Conservation (phyloP, 1,140 invertebrate genomes). For the Drosophila athabasca region DNA sequence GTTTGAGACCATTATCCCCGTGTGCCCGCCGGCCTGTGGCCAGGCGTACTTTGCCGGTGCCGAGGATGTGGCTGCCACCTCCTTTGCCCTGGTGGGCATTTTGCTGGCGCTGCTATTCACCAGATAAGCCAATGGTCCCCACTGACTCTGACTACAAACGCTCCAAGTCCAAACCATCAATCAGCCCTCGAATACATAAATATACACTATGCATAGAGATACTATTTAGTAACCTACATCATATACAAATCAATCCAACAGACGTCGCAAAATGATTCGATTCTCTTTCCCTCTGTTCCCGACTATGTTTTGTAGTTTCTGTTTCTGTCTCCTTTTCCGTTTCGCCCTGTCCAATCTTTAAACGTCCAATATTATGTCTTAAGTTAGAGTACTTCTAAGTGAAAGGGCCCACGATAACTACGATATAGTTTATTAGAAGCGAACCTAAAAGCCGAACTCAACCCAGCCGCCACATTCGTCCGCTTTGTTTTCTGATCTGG, state of each 20-base stretch:
- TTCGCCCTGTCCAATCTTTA: constrained; percentile 31
- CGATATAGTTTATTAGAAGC: constrained; percentile 47
- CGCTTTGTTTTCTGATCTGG: constrained; percentile 43
- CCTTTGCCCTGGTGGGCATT: constrained; percentile 69
- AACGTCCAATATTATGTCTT: constrained; percentile 70
- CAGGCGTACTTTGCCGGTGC: constrained; percentile 87
- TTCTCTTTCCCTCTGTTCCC: constrained; percentile 5
- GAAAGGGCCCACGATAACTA: constrained; percentile 36
- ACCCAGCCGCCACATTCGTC: constrained; percentile 22
- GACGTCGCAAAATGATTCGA: constrained; percentile 47
- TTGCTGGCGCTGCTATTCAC: constrained; percentile 67
- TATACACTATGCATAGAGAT: constrained; percentile 46
- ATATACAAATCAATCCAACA: constrained; percentile 49
- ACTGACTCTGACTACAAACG: neutral
- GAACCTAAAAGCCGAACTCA: constrained; percentile 21
- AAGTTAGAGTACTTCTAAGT: constrained; percentile 71
- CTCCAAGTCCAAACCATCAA: constrained; percentile 45
- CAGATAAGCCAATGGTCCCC: constrained; percentile 71
- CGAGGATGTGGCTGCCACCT: constrained; percentile 71
- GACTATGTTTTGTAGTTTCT: constrained; percentile 24
- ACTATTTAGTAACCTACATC: constrained; percentile 35
- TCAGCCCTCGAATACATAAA: constrained; percentile 59
- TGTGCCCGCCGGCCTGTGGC: constrained; percentile 96
- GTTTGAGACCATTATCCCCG: constrained; percentile 94
- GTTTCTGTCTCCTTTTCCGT: constrained; percentile 9